These are phyloP conservation scores for Xerus inauris DNA, from an alignment of 2,113 vertebrate species.

Conservation along the genomic window DNA sequence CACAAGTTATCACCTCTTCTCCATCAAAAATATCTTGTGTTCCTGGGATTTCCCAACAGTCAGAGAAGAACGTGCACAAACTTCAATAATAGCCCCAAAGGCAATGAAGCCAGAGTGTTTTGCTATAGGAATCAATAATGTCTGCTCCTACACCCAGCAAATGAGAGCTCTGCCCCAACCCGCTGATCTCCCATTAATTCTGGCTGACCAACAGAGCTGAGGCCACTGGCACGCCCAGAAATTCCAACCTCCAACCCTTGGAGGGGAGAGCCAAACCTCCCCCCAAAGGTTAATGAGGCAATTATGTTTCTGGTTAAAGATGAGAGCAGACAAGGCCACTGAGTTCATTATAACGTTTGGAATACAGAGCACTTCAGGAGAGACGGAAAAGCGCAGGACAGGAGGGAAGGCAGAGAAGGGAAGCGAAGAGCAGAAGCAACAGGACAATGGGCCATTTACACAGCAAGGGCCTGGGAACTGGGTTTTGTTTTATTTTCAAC, in stretches of 20 bases:
- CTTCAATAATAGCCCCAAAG: not conserved
- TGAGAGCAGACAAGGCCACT: slow-evolving; percentile 51
- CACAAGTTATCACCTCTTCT: not conserved
- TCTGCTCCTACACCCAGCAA: not conserved
- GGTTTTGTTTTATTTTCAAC: not conserved
- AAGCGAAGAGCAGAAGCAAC: not conserved
- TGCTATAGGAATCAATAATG: slow-evolving; percentile 12
- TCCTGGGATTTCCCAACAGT: not conserved
- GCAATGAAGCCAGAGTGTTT: not conserved
- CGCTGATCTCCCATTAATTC: slow-evolving; percentile 59
- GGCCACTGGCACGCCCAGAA: not conserved
- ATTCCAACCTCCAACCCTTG: slow-evolving; percentile 47
- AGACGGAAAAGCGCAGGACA: not conserved
- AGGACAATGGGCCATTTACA: not conserved
- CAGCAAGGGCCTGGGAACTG: fast-evolving
- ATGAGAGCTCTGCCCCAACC: slow-evolving; percentile 29
- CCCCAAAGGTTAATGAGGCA: slow-evolving; percentile 71
- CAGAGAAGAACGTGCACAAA: not conserved
- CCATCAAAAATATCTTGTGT: not conserved
- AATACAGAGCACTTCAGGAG: slow-evolving; percentile 3
- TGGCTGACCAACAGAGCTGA: not conserved
- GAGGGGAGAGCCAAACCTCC: slow-evolving; percentile 34
- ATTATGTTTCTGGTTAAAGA: slow-evolving; percentile 76
- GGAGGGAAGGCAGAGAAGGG: not conserved
- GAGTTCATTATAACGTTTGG: slow-evolving; percentile 39